Evolutionary conservation across 2,888 invertebrate genomes (phyloP).

Genomic region (Trichopria drosophilae): DNA sequence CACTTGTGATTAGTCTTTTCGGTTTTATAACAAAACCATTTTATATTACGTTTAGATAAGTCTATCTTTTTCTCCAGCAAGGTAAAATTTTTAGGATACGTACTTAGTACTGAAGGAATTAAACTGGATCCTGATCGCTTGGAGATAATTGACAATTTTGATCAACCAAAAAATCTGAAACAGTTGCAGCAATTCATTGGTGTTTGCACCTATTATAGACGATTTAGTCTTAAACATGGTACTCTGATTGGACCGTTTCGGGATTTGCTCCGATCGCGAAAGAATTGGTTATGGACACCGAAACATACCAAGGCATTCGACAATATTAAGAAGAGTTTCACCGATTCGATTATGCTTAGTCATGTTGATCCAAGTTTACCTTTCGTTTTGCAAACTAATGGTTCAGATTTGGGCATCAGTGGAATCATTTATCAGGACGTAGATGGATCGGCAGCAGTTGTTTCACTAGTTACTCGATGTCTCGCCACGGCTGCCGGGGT

Average conservation of each 20-base stretch:
- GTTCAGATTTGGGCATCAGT: slow-evolving; percentile 27
- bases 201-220: slow-evolving; percentile 23
- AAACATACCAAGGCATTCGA: slow-evolving; percentile 14
- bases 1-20: slow-evolving; percentile 30
- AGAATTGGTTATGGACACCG: slow-evolving; percentile 11
- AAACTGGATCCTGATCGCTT: slow-evolving; percentile 23
- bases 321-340: slow-evolving; percentile 12
- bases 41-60: slow-evolving; percentile 40
- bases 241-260: slow-evolving; percentile 10
- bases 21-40: slow-evolving; percentile 27
- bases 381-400: slow-evolving; percentile 31
- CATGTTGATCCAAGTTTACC: too few species aligned
- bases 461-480: slow-evolving; percentile 37
- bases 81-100: slow-evolving; percentile 18
- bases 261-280: slow-evolving; percentile 12
- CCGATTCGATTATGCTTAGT: slow-evolving; percentile 9
- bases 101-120: slow-evolving; percentile 7
- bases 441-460: slow-evolving; percentile 16
- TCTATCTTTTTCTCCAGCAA: slow-evolving; percentile 29
- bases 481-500: too few species aligned
- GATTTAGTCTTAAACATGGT: slow-evolving; percentile 9
- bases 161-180: slow-evolving; percentile 35
- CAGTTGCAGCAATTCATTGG: slow-evolving; percentile 35
- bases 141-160: slow-evolving; percentile 36
- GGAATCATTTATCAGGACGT: slow-evolving; percentile 35